phyloP scores from a whole-genome alignment of 30 jellyfish, hydroid and myxozoan species.

The Aurelia aurita complex sp. Pacific region DNA sequence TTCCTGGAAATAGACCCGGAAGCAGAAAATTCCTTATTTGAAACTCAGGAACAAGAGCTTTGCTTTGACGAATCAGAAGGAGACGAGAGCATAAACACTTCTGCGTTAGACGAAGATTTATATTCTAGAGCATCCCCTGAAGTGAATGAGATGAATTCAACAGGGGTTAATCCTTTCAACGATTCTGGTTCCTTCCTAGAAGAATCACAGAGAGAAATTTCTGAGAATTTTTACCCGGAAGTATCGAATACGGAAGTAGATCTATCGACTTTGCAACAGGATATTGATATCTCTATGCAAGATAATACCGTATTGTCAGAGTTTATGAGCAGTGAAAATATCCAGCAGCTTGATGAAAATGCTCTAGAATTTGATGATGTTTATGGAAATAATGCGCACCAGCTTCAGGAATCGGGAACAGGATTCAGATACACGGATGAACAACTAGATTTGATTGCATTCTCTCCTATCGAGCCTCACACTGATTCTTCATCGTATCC shows the following conservation, averaged over 20 bases:
- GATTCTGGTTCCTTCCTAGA: not conserved
- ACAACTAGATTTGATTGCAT: not conserved
- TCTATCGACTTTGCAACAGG: conserved; percentile 13
- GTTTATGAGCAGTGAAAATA: not conserved
- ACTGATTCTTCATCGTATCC: not conserved
- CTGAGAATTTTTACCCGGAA: not conserved
- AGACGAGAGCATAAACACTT: no score
- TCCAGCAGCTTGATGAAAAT: not conserved
- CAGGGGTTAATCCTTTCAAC: no score
- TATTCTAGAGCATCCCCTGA: no score
- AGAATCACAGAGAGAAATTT: conserved; percentile 7
- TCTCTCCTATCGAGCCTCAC: conserved; percentile 7
- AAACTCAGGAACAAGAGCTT: no score
- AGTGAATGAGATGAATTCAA: no score
- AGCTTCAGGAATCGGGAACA: not conserved
- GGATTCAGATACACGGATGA: not conserved
- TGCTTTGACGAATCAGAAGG: no score
- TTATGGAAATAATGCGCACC: not conserved
- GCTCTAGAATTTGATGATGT: no score
- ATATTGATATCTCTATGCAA: not conserved
- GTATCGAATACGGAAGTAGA: conserved; percentile 19
- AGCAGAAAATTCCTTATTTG: no score
- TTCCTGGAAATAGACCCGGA: no score
- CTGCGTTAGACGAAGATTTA: no score
- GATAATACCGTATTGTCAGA: conserved; percentile 12